A percentile compares a stretch with the other conserved stretches of the same genome.
Conservation (phyloP, 2,797 vertebrate genomes). For the Takifugu rubripes region DNA sequence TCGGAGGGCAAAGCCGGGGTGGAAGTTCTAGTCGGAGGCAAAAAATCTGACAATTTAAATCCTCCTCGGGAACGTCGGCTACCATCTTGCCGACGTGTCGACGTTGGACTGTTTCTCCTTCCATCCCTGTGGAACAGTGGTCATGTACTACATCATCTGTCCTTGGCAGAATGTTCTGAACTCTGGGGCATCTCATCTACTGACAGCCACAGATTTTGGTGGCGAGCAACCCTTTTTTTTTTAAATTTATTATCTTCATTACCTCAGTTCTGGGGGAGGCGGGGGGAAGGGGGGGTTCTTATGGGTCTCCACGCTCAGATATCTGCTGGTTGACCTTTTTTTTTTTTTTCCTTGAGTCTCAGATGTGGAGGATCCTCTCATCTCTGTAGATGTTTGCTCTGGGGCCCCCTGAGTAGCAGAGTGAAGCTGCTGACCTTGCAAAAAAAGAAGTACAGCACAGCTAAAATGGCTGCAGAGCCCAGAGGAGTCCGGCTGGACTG, state of each 20-base stretch:
- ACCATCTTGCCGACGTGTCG: constrained; percentile 12
- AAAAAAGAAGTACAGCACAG: constrained; percentile 36
- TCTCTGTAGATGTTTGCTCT: constrained; percentile 40
- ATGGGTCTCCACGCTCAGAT: constrained; percentile 48
- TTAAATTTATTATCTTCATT: background rate
- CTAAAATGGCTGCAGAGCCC: constrained; percentile 25
- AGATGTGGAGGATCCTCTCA: constrained; percentile 1
- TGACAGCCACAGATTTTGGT: no score
- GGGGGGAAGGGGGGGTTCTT: constrained; percentile 32
- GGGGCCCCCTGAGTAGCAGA: constrained; percentile 33
- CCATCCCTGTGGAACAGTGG: constrained; percentile 26
- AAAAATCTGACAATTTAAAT: constrained; percentile 49
- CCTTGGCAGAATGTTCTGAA: no score
- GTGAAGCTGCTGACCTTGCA: constrained; percentile 59
- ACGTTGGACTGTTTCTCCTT: constrained; percentile 21
- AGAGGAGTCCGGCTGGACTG: constrained; percentile 27
- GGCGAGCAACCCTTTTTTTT: background rate
- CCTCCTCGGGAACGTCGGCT: constrained; percentile 30
- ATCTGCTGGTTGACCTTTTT: constrained; percentile 48
- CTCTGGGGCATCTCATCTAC: no score
- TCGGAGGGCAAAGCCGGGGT: constrained; percentile 12
- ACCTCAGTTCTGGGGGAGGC: constrained; percentile 21
- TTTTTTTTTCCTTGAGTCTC: constrained; percentile 35
- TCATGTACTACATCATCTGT: constrained; percentile 7
- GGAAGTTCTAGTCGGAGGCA: constrained; percentile 29